Base-by-base conservation (phyloP, 2,797 vertebrate species). In the Alcedo atthis region DNA sequence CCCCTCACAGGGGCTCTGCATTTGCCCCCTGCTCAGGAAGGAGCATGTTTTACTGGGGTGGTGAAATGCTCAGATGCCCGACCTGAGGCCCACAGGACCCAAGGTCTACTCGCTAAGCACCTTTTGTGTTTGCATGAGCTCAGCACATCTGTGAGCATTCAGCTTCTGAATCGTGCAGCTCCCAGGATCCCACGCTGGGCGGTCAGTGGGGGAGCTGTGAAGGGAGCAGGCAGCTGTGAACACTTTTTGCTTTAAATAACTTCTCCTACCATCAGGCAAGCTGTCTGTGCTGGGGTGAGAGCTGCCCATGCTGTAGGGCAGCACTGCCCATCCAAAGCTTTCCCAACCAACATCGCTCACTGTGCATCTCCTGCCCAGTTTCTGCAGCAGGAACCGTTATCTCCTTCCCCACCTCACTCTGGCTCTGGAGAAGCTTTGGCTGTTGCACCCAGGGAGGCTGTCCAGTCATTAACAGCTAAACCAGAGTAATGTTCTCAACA, bases 311-410 rank as follows among this genome's bases (percentile, higher is more conserved):
- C 68, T 8, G 14, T 6, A 17, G 57, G 58, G 30, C 58, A 45
- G 32, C 32, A 1, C 58, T 58, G 58, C 33, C 59, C 33, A 3
- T 5, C 32, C 46, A 8, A 24, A 40, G 53, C 45, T 48, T 12
- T 25, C 66, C n/a, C 1, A 4, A 13, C 14, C 3, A 3, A 8
- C 43, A 9, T 4, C 51, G 3, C 30, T 30, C 1, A 1, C 53
- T 1, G 30, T 1, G 1, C 4, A 1, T 11, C 40, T 53, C 59
- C 51, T 32, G 15, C 33, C 37, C 25, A 5, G 9, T 7, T 30
- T 22, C 26, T 19, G 28, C 51, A 30, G 79, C 16, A 13, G 17
- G 69, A 53, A 2, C 30, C 0, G 8, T 53, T 28, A 51, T 25
- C 40, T 30, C 43, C 17, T 5, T 15, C 70, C 21, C 43, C 1